Base-by-base conservation (phyloP, 1,140 invertebrate genomes). In the Drosophila teissieri region DNA sequence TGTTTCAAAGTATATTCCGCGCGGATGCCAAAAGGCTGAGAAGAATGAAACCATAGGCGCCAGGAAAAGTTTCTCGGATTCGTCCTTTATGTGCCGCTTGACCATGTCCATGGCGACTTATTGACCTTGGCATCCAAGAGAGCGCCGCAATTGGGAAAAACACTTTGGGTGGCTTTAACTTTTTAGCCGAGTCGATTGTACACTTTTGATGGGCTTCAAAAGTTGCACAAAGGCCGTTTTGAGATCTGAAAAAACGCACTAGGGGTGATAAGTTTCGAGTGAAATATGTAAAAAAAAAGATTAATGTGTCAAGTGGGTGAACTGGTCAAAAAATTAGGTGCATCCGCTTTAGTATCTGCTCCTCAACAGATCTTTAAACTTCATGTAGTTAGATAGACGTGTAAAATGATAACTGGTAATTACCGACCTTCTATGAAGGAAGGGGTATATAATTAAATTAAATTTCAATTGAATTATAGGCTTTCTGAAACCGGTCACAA, bases 1-100 rank as follows among this genome's bases (percentile, higher is more conserved):
- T 36, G 34, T 15, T 34, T 36, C 11, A 73, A 80, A 77, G 69
- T 62, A 74, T 73, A 84, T 78, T 80, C 60, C 51, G 62, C 51
- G 82, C 81, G 73, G 73, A 73, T 85, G 82, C 82, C 81, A 84
- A 72, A 42, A 45, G 64, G 49, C 40, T 61, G 42, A 17, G 37
- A 37, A 37, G 61, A 39, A 58, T 57, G 40, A 40, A 39, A 8
- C 31, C 62, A 52, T 75, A 79, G 80, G 80, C 80, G 80, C 70
- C 80, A 76, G 45, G 64, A 83, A 81, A 81, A 83, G 73, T 84
- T 67, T 49, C 45, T 73, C 42, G 60, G 44, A 56, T 61, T 80
- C 61, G 65, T 70, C 56, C 73, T 65, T 54, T 60, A 36, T 67
- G 44, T n/a, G 44, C 27, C 81, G 68, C 76, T 85, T 84, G 81